Evolutionary conservation across 2,888 invertebrate species (phyloP).

Genomic region (Minunthozetes semirufus): DNA sequence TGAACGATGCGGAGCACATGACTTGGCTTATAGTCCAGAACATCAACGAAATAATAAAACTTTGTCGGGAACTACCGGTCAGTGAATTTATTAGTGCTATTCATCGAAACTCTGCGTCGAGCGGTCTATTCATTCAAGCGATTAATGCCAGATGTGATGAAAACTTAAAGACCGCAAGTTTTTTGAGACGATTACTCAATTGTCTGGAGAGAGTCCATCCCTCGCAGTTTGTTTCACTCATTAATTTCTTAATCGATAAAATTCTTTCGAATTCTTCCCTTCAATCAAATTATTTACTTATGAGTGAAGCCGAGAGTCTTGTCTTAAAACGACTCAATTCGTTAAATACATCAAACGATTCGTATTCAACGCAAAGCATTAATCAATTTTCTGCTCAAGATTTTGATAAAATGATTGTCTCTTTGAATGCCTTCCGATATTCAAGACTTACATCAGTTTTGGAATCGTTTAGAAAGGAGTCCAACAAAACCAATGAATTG

Average conservation of each 20-base stretch:
- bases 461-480: constrained; percentile 7
- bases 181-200: constrained; percentile 61
- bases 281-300: constrained; percentile 19
- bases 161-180: constrained; percentile 53
- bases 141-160: constrained; percentile 61
- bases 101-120: constrained; percentile 60
- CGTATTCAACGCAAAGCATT: background rate
- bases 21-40: constrained; percentile 70
- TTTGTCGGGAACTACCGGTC: constrained; percentile 61
- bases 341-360: background rate
- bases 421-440: background rate
- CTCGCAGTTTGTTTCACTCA: constrained; percentile 66
- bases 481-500: background rate
- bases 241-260: constrained; percentile 58
- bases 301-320: constrained; percentile 29
- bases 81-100: constrained; percentile 58
- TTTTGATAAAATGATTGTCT: background rate
- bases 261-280: constrained; percentile 61
- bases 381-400: constrained; percentile 13
- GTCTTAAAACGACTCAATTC: constrained; percentile 17
- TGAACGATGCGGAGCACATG: constrained; percentile 64
- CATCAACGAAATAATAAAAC: constrained; percentile 59
- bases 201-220: constrained; percentile 58
- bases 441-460: constrained; percentile 3
- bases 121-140: constrained; percentile 64